Evolutionary conservation across 2,888 invertebrate genomes (phyloP), one percentile per base, ranked within the genome.

Genomic region (Drepanosiphum platanoidis): DNA sequence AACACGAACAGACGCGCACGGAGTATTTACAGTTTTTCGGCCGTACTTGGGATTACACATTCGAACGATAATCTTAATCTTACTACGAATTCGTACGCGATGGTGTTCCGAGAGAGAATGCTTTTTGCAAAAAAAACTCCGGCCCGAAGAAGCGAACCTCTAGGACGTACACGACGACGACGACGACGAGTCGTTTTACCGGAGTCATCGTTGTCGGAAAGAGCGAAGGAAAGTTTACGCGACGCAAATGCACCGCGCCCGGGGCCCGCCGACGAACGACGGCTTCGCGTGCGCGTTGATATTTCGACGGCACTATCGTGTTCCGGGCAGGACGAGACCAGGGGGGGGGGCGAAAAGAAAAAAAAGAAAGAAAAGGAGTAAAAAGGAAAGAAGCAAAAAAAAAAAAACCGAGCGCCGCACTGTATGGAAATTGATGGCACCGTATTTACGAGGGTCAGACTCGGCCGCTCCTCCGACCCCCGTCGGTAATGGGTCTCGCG

Each of bases 391-490:
- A 8, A 2, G n/a, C 5, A 66, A 66, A 42, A 66, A 27, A 27
- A 8, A 3, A 58, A 15, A 58, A 1, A n/a, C 36, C 36, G 64
- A 78, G 22, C 30, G 18, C 13, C 22, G 11, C 30, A 13, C 52
- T 46, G 9, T 80, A 70, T 36, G 80, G 80, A 70, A 80, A 80
- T 70, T 13, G 68, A 80, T 52, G 70, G 52, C 36, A 34, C 32
- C 68, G 36, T 36, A 34, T 80, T 52, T 80, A 36, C 46, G 79
- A 68, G 34, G 27, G 68, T 52, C 27, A 1, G 8, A 13, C 39
- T 8, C n/a, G 36, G 22, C 30, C 36, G n/a, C 70, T 18, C 2
- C 58, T 1, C 61, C 5, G 2, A n/a, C 61, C 61, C 64, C 66
- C 30, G 11, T n/a, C n/a, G n/a, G n/a, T 30, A 15, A 36, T 22